Conservation (phyloP, 2,888 invertebrate genomes). For the Mythimna loreyi region DNA sequence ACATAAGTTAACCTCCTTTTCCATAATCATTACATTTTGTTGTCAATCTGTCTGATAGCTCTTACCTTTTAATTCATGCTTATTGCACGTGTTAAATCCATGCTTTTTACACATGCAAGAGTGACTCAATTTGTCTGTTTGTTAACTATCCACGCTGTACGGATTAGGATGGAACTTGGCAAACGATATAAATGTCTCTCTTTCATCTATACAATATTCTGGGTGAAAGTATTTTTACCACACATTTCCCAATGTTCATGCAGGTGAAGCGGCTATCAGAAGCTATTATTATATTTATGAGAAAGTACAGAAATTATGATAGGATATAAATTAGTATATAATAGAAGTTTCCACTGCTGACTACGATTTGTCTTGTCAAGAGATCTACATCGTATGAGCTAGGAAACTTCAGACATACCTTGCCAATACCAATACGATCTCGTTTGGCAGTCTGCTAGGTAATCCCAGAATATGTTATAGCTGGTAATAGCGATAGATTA, state of each 20-base stretch:
- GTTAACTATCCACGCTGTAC: too few relatives aligned
- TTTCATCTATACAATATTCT: too few relatives aligned
- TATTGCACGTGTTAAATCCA: not conserved
- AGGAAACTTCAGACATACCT: not conserved
- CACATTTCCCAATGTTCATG: too few relatives aligned
- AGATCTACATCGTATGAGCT: not conserved
- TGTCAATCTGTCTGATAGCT: not conserved
- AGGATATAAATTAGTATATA: not conserved
- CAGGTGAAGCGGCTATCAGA: too few relatives aligned
- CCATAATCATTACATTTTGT: not conserved
- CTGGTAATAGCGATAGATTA: not conserved
- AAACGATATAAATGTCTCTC: too few relatives aligned
- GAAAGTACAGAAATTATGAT: too few relatives aligned
- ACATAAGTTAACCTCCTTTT: too few relatives aligned
- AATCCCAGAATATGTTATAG: not conserved
- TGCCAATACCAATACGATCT: not conserved
- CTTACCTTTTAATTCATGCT: not conserved
- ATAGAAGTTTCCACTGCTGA: not conserved
- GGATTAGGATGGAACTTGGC: too few relatives aligned
- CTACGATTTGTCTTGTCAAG: not conserved
- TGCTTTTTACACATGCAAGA: too few relatives aligned
- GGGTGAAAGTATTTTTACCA: too few relatives aligned
- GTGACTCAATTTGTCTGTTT: too few relatives aligned
- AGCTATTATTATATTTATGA: too few relatives aligned
- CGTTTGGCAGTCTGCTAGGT: constrained; percentile 3